Conservation (phyloP, 2,113 vertebrate genomes). For the Heterochromis multidens region DNA sequence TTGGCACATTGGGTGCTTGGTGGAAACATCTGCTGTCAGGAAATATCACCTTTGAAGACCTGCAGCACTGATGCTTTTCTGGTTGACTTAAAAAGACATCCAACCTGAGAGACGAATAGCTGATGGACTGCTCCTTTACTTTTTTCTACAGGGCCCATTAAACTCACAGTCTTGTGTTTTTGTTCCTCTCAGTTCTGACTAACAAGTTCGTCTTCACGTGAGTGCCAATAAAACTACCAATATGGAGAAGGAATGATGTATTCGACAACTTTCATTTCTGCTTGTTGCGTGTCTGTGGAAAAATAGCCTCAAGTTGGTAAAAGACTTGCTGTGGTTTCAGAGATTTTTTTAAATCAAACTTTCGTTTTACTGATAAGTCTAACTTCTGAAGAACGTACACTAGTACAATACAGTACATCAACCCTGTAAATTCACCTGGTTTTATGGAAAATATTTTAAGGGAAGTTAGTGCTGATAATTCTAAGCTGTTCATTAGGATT, state of each 20-base stretch:
- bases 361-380: not conserved
- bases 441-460: not conserved
- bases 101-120: no score
- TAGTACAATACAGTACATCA: not conserved
- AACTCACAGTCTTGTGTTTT: no score
- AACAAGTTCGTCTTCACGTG: no score
- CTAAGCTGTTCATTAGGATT: not conserved
- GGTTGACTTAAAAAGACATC: no score
- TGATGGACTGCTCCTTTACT: no score
- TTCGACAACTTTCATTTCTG: fast-evolving
- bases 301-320: not conserved
- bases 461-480: not conserved
- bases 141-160: no score
- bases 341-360: not conserved
- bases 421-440: not conserved
- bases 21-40: no score
- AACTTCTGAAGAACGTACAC: not conserved
- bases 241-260: fast-evolving
- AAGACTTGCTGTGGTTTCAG: not conserved
- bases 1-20: no score
- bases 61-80: no score
- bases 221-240: no score
- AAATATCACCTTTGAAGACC: no score
- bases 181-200: not conserved
- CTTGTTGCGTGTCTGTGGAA: not conserved